Base-by-base conservation (phyloP, 1,140 invertebrate genomes). In the Aphaenogaster ashmeadi region DNA sequence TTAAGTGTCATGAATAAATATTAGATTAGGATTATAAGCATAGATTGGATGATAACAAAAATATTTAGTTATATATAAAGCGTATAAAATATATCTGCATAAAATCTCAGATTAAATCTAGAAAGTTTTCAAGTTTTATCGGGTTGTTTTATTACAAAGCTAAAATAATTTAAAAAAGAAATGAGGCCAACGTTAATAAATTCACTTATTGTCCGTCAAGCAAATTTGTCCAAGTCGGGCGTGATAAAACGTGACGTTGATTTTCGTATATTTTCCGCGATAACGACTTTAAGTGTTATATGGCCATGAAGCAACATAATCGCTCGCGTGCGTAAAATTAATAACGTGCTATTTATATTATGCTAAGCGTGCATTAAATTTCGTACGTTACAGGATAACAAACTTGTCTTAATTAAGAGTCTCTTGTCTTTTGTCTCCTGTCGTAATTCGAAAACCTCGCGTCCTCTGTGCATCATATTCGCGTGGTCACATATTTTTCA, bases 341-440 rank as follows among this genome's bases (percentile, higher is more conserved):
- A 84, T 75, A 21, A 47, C 5, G 9, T 47, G 13, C 27, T 60
- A 84, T 84, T 84, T 74, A 72, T 50, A 74, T 74, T 47, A 47
- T 6, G 8, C 3, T 21, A 62, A 75, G 11, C 18, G 18, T 9
- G 36, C 2, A 18, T 33, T 80, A 33, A 71, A 58, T 50, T 83
- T 74, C 9, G 21, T 71, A 11, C 9, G 8, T 58, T 36, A 36
- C 6, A 44, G 15, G 6, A 60, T 83, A 83, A 74, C 18, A 21
- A 56, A 21, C 11, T 74, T 47, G 21, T 47, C 27, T 47, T 69
- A 69, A 50, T 69, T 69, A 44, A 38, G 27, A 27, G n/a, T 75
- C 5, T 11, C 18, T 41, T 38, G 15, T 75, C 5, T 11, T 9
- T 41, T 38, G 15, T 8, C 41, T 44, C 38, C 33, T 36, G 4